Percentiles rank a stretch among this genome's conserved stretches.
Evolutionary conservation across 2,113 vertebrate genomes (phyloP).

Genomic region (Propithecus coquereli): DNA sequence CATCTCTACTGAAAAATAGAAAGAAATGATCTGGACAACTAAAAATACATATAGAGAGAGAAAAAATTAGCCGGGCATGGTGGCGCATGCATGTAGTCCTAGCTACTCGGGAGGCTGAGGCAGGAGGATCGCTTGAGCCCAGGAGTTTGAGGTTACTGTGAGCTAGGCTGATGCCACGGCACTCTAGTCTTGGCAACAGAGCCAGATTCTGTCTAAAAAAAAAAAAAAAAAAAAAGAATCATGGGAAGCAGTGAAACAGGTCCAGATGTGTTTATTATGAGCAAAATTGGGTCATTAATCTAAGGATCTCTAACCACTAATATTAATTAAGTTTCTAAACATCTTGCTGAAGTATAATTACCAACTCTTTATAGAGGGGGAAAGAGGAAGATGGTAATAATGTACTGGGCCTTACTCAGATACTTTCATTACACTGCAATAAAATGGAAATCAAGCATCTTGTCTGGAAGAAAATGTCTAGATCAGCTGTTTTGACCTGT

Average conservation of each 20-base stretch:
- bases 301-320: slow-evolving; percentile 60
- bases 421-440: slow-evolving; percentile 3
- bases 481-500: background rate
- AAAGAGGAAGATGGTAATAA: slow-evolving; percentile 35
- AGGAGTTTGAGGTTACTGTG: too few relatives aligned
- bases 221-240: background rate
- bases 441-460: slow-evolving; percentile 43
- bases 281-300: slow-evolving; percentile 55
- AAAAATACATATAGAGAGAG: too few relatives aligned
- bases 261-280: slow-evolving; percentile 53
- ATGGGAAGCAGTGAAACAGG: slow-evolving; percentile 8
- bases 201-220: too few relatives aligned
- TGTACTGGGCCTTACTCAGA: background rate
- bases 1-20: too few relatives aligned
- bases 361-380: background rate
- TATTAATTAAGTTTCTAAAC: slow-evolving; percentile 60
- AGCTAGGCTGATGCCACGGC: too few relatives aligned
- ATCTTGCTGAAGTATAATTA: slow-evolving; percentile 59
- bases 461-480: slow-evolving; percentile 36
- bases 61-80: too few relatives aligned
- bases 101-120: too few relatives aligned
- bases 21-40: too few relatives aligned
- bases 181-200: too few relatives aligned
- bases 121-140: too few relatives aligned
- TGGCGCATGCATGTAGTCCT: too few relatives aligned